Base-by-base conservation (phyloP, 2,113 vertebrate species). In the Odontophorus gujanensis region DNA sequence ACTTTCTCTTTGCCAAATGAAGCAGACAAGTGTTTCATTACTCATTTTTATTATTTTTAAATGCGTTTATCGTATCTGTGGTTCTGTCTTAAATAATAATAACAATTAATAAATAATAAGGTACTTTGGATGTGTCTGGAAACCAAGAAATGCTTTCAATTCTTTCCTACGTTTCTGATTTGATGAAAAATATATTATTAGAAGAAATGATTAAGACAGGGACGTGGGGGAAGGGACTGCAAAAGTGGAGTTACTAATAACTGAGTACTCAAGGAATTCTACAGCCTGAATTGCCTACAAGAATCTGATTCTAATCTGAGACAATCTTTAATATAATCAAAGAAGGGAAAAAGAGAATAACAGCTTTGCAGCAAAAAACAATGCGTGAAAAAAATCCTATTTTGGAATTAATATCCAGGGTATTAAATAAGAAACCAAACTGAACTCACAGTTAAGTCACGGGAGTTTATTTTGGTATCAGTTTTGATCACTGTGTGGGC, bases 351-450 rank as follows among this genome's bases (percentile, higher is more conserved):
- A 76, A 15, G 38, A 89, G 19, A 63, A 42, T 50, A 82, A 85
- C 47, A 85, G 25, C 68, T 85, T 75, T 5, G 3, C 51, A 81
- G 36, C 47, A 81, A 77, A 86, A 82, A 51, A 14, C 87, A 81
- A 95, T 17, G 36, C n/a, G 84, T 50, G 81, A 93, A 91, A 73
- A 89, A 95, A 93, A 92, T 30, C 63, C 74, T 63, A 65, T 85
- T 95, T 93, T 92, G 68, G 71, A 92, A 85, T 43, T 83, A 51
- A 90, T 74, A 94, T 4, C 19, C 63, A 57, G 11, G 83, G 38
- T 28, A 78, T 36, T 45, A 81, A 85, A 75, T 67, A 9, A 71
- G 30, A 89, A 89, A 74, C 36, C 77, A 82, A 82, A 87, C 53
- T 75, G 89, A 87, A 26, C 71, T 82, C 81, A 83, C 51, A 85